Conservation (phyloP, 2,888 invertebrate species). For the Ceraclea dissimilis region DNA sequence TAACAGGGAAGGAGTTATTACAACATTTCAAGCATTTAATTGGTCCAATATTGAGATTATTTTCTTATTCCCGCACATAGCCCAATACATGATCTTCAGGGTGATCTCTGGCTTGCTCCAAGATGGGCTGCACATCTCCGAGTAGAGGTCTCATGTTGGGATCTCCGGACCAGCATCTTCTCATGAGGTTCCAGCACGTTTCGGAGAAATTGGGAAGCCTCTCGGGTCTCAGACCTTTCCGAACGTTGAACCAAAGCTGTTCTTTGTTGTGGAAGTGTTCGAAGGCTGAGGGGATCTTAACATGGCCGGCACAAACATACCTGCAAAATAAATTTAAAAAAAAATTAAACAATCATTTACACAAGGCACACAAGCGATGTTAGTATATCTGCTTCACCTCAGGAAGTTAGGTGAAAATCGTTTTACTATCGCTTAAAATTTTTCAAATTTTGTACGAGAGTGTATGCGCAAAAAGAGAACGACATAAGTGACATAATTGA, state of each 20-base stretch:
- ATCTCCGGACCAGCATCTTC: conserved; percentile 75
- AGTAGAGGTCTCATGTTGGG: conserved; percentile 65
- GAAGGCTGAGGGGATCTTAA: conserved; percentile 69
- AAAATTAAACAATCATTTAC: too few relatives aligned
- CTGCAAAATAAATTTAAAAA: conserved; percentile 28
- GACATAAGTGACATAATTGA: too few relatives aligned
- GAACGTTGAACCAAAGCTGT: conserved; percentile 77
- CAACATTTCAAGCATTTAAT: too few relatives aligned
- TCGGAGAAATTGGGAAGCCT: conserved; percentile 65
- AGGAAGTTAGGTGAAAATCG: too few relatives aligned
- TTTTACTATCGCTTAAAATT: too few relatives aligned
- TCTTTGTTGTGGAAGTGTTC: conserved; percentile 81
- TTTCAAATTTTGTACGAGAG: too few relatives aligned
- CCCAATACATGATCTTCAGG: neutral
- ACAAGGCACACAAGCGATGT: too few relatives aligned
- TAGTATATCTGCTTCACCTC: too few relatives aligned
- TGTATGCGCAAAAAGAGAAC: too few relatives aligned
- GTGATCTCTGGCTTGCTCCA: conserved; percentile 45
- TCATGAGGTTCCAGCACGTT: conserved; percentile 78
- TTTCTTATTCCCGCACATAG: too few relatives aligned
- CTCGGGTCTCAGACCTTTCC: conserved; percentile 76
- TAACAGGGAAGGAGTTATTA: too few relatives aligned
- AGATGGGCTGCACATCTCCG: conserved; percentile 65
- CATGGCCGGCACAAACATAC: conserved; percentile 79
- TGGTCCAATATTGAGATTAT: too few relatives aligned